phyloP scores from a whole-genome alignment of 2,113 vertebrate genomes.

The Pangasianodon gigas region DNA sequence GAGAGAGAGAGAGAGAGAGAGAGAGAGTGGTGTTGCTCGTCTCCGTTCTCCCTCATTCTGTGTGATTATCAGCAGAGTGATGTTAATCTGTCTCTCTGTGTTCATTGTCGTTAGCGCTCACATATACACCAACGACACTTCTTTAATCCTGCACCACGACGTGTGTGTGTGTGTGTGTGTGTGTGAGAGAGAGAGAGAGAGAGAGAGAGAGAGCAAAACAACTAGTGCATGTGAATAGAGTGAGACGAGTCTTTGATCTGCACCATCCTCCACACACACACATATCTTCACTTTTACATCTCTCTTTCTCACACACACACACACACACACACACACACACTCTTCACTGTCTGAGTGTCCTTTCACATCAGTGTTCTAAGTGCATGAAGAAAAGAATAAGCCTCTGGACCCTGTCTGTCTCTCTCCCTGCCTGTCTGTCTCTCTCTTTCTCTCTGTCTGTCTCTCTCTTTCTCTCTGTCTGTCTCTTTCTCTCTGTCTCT shows the following conservation, averaged over 20 bases:
- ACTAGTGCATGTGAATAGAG: neutral
- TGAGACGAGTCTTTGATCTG: neutral
- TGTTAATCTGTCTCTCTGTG: constrained; percentile 1
- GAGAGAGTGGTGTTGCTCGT: neutral
- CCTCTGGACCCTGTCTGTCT: neutral
- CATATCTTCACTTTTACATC: no score
- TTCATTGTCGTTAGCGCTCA: neutral
- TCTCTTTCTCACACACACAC: neutral
- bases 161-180: neutral
- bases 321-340: neutral
- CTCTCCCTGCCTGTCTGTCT: neutral
- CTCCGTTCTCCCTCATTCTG: neutral
- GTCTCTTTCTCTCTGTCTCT: neutral
- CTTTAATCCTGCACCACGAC: neutral
- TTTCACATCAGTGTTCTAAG: constrained; percentile 8
- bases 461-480: neutral
- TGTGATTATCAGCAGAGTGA: neutral
- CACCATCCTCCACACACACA: neutral
- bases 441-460: neutral
- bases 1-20: neutral
- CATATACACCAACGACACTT: neutral
- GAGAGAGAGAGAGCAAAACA: neutral
- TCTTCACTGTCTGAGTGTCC: neutral
- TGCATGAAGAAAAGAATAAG: neutral
- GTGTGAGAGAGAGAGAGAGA: neutral